Conservation (phyloP, 2,113 vertebrate species). For the Leptodactylus fuscus region DNA sequence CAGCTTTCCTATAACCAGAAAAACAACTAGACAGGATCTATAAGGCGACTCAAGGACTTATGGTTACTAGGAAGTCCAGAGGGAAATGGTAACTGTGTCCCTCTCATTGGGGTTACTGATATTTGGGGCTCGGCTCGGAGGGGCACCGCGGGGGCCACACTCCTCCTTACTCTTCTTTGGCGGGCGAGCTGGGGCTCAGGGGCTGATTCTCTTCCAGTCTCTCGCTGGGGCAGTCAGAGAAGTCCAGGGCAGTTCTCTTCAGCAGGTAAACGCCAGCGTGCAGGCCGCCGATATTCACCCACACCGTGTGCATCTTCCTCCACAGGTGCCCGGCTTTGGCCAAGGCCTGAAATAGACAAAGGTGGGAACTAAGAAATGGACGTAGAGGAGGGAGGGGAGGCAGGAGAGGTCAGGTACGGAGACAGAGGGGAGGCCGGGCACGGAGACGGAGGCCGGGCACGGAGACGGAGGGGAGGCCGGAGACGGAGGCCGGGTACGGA, state of each 20-base stretch:
- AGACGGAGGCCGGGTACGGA: not conserved
- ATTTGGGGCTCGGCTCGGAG: not conserved
- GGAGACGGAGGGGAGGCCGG: not conserved
- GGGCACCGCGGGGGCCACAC: not conserved
- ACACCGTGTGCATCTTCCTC: slow-evolving; percentile 87
- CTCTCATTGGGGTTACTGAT: not conserved
- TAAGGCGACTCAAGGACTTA: not conserved
- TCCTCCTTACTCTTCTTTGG: not conserved
- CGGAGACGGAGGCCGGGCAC: not conserved
- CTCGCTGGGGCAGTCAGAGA: not conserved
- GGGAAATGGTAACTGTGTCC: not conserved
- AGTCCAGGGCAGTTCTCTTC: slow-evolving; percentile 75
- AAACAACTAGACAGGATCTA: not conserved
- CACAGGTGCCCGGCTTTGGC: slow-evolving; percentile 88
- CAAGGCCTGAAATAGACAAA: slow-evolving; percentile 77
- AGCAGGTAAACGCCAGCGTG: slow-evolving; percentile 94
- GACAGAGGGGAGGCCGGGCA: not conserved
- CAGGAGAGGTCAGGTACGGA: not conserved
- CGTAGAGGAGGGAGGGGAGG: not conserved
- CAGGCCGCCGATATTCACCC: slow-evolving; percentile 96
- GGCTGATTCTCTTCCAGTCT: not conserved
- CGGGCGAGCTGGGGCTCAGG: slow-evolving; percentile 54
- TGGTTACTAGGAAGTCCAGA: not conserved
- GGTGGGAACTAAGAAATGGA: not conserved
- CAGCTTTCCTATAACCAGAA: not conserved